Percentiles rank a stretch among this genome's conserved stretches.
These are phyloP conservation scores for Tyrophagus putrescentiae DNA, from an alignment of 1,140 invertebrate genomes.

Conservation along the genomic window DNA sequence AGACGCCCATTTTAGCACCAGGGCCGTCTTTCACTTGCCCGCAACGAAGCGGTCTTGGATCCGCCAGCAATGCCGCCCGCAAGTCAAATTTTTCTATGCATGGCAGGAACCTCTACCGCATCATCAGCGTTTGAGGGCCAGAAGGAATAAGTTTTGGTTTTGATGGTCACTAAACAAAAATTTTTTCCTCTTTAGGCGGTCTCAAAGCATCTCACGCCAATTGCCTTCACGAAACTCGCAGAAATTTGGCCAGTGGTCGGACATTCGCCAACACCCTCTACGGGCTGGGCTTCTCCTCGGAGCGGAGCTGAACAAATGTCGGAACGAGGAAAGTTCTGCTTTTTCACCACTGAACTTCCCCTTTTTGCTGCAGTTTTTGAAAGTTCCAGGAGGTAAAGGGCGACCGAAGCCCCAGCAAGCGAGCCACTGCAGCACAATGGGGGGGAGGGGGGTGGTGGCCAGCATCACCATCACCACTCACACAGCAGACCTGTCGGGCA, in stretches of 20 bases:
- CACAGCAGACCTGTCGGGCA: not conserved
- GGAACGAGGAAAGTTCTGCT: conserved; percentile 3
- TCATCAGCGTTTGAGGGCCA: conserved; percentile 89
- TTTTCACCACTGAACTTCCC: not conserved
- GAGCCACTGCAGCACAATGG: conserved; percentile 22
- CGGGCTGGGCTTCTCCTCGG: conserved; percentile 86
- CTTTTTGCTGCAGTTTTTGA: conserved; percentile 65
- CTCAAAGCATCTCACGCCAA: conserved; percentile 93
- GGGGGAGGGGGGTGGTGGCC: not conserved
- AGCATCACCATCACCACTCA: not conserved
- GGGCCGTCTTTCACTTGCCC: conserved; percentile 96
- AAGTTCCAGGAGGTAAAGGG: conserved; percentile 98
- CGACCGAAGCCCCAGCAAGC: conserved; percentile 44
- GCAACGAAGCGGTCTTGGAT: conserved; percentile 97
- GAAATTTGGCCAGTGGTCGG: conserved; percentile 98
- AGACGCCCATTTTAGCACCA: conserved; percentile 97
- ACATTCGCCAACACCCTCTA: conserved; percentile 94
- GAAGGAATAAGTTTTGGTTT: conserved; percentile 40
- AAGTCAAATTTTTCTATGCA: conserved; percentile 93
- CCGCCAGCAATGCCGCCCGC: conserved; percentile 82
- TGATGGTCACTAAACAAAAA: not conserved
- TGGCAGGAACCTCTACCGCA: conserved; percentile 83
- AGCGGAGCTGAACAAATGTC: conserved; percentile 71
- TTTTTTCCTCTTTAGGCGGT: conserved; percentile 53
- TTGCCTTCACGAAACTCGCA: conserved; percentile 97